Base-by-base conservation (phyloP, 2,888 invertebrate genomes). In the Dicranocentrus wangi region DNA sequence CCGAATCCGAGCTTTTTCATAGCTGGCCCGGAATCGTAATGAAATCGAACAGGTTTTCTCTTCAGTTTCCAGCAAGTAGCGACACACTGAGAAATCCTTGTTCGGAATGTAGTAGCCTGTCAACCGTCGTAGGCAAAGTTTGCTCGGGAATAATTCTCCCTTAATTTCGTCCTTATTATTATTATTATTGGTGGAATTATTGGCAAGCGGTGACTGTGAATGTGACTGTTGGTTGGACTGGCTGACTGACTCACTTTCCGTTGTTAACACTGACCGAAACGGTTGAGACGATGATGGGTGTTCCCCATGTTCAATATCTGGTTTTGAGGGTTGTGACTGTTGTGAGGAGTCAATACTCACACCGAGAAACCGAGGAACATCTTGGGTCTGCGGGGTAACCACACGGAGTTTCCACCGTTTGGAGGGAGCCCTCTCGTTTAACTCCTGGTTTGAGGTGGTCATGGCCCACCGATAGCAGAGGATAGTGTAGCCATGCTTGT, bases 21-120 rank as follows among this genome's bases (percentile, higher is more conserved):
- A 47, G 42, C 66, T 79, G 1, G 79, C 58, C 3, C 53, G n/a
- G 55, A 79, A 72, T 2, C 79, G 71, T 2, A 79, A 28, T 0
- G 79, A 79, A 27, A 79, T 43, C 1, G 58, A 72, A 2, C 27
- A 32, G 1, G 42, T 65, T 25, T 75, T 65, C 43, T 75, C 75
- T 10, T 75, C 75, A 15, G 70, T 78, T 61, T 69, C 79, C 13
- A 72, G n/a, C 25, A 65, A 19, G 32, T 72, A 78, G 21, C 55
- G 42, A 47, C 83, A 83, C 15, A 83, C 43, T 2, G 81, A 81
- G 15, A 32, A 42, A 28, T 83, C 81, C 19, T 83, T 65, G 43
- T 75, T 81, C 15, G 83, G 83, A 5, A 78, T 66, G 47, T 81
- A 83, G 58, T 78, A 78, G n/a, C 83, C 83, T 21, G 73, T 51